Conservation (phyloP, 2,888 invertebrate species). For the Dasysyrphus albostriatus region DNA sequence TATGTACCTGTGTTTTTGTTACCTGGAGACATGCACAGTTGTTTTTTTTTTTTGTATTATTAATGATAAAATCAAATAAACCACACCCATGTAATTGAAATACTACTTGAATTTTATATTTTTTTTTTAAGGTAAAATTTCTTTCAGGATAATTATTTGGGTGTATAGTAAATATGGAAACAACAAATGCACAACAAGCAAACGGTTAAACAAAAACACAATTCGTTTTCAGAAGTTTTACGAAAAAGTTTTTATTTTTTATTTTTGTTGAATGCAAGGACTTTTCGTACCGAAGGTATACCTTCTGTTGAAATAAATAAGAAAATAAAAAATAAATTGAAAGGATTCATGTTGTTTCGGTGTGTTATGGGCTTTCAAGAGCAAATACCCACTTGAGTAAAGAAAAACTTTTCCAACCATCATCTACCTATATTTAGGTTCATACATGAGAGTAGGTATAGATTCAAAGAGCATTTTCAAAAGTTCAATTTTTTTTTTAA, state of each 20-base stretch:
- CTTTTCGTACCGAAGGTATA: background rate
- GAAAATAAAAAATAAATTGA: background rate
- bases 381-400: constrained; percentile 7
- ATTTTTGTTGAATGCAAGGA: background rate
- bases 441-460: background rate
- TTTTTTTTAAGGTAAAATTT: background rate
- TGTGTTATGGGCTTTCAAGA: constrained; percentile 4
- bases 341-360: constrained; percentile 22
- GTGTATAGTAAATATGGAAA: background rate
- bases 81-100: constrained; percentile 36
- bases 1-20: background rate
- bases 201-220: background rate
- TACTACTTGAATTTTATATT: background rate
- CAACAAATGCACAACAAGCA: background rate
- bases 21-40: background rate
- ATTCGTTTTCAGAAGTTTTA: background rate
- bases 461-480: background rate
- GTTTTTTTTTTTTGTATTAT: constrained; percentile 12
- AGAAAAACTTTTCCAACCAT: background rate
- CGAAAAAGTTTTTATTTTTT: background rate
- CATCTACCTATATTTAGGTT: background rate
- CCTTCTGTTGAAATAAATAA: background rate
- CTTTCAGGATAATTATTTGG: constrained; percentile 20
- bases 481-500: background rate
- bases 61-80: constrained; percentile 27